Evolutionary conservation across 2,113 vertebrate species (phyloP).

Genomic region (Myanophis thanlyinensis): DNA sequence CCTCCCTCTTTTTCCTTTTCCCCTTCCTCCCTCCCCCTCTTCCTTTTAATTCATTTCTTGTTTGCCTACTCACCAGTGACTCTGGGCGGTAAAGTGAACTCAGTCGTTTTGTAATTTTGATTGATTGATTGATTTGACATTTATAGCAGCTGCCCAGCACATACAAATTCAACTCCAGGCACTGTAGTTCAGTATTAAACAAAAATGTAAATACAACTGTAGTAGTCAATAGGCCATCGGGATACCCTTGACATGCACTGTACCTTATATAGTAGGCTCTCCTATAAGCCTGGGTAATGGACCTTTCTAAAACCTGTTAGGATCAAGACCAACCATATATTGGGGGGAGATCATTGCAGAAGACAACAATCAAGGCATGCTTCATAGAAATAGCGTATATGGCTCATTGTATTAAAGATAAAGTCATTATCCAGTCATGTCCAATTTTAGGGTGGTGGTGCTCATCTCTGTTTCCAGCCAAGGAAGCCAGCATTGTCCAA

Average conservation of each 20-base stretch:
- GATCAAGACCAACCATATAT: neutral
- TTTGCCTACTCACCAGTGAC: neutral
- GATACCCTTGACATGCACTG: neutral
- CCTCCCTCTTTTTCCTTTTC: neutral
- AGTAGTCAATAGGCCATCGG: neutral
- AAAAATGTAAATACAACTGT: neutral
- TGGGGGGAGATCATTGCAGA: neutral
- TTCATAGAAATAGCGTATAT: neutral
- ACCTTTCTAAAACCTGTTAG: neutral
- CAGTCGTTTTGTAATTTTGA: neutral
- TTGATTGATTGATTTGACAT: neutral
- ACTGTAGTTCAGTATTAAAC: neutral
- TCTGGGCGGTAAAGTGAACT: neutral
- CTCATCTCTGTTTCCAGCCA: neutral
- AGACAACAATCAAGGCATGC: neutral
- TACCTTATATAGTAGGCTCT: neutral
- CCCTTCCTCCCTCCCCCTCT: neutral
- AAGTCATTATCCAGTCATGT: neutral
- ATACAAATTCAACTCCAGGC: neutral
- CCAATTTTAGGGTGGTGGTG: neutral
- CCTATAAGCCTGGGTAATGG: neutral
- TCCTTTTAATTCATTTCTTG: neutral
- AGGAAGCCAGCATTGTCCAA: neutral
- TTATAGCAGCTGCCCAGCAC: neutral
- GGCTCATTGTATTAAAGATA: neutral